phyloP scores from a whole-genome alignment of 2,888 invertebrate genomes.

The Chirona hameri region DNA sequence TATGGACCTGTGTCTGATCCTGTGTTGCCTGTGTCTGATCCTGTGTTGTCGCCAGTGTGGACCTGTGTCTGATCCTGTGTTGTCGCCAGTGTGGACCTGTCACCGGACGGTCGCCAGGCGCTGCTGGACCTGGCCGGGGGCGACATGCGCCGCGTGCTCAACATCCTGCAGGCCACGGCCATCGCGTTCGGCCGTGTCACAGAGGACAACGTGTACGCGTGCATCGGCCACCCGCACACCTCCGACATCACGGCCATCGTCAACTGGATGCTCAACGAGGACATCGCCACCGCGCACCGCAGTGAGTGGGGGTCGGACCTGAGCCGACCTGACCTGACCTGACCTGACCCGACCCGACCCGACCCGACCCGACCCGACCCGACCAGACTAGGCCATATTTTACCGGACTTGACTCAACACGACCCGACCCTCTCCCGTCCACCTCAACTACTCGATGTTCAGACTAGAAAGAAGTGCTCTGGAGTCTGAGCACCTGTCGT shows the following conservation, averaged over 20 bases:
- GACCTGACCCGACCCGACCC: too few relatives aligned
- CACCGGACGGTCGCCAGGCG: conserved; percentile 84
- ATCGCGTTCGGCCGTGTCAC: conserved; percentile 61
- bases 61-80: conserved; percentile 27
- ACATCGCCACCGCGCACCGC: conserved; percentile 59
- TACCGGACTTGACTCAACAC: too few relatives aligned
- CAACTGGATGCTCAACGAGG: conserved; percentile 76
- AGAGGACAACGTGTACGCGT: conserved; percentile 88
- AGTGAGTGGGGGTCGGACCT: neutral
- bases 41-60: neutral
- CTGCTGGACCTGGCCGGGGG: conserved; percentile 85
- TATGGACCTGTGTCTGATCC: neutral
- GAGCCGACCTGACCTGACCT: too few relatives aligned
- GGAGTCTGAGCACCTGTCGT: too few relatives aligned
- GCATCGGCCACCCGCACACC: conserved; percentile 88
- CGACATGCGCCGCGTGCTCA: conserved; percentile 96
- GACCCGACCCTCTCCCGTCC: too few relatives aligned
- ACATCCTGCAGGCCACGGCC: conserved; percentile 93
- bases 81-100: conserved; percentile 62
- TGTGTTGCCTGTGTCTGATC: too few relatives aligned
- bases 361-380: too few relatives aligned
- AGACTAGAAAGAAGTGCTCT: too few relatives aligned
- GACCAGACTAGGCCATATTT: too few relatives aligned
- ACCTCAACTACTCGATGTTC: too few relatives aligned
- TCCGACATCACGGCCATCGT: conserved; percentile 83